Conservation (phyloP, 2,113 vertebrate genomes). For the Nycticebus coucang region DNA sequence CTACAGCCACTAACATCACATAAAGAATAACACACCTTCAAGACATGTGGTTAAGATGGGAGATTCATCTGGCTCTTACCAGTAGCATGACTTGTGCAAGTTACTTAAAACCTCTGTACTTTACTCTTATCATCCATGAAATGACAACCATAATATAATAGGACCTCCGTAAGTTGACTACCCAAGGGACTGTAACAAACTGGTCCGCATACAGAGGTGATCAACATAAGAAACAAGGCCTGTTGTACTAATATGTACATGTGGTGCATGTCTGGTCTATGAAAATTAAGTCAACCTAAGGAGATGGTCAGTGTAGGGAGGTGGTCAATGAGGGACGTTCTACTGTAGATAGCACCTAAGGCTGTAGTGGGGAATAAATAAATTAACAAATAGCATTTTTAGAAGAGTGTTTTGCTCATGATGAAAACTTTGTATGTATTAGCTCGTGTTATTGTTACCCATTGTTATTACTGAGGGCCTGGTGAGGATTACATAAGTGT, state of each 20-base stretch:
- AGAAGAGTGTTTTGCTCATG: not conserved
- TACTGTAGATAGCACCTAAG: not conserved
- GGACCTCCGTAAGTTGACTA: no score
- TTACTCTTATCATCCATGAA: not conserved
- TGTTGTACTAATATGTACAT: no score
- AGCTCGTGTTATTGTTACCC: not conserved
- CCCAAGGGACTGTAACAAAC: no score
- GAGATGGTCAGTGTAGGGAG: no score
- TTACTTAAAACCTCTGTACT: not conserved
- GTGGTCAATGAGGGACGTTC: no score
- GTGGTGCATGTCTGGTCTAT: no score
- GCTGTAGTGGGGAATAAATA: not conserved
- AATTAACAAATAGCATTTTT: not conserved
- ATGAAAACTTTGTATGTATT: not conserved
- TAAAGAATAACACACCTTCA: not conserved
- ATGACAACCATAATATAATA: not conserved
- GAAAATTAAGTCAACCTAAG: no score
- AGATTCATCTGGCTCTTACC: not conserved
- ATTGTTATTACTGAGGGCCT: fast-evolving
- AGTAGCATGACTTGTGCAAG: not conserved
- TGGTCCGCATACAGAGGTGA: no score
- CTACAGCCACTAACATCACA: not conserved
- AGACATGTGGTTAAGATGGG: not conserved
- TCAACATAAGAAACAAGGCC: no score
- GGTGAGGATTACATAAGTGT: not conserved